phyloP scores from a whole-genome alignment of 2,888 invertebrate genomes.

The Zootermopsis nevadensis region DNA sequence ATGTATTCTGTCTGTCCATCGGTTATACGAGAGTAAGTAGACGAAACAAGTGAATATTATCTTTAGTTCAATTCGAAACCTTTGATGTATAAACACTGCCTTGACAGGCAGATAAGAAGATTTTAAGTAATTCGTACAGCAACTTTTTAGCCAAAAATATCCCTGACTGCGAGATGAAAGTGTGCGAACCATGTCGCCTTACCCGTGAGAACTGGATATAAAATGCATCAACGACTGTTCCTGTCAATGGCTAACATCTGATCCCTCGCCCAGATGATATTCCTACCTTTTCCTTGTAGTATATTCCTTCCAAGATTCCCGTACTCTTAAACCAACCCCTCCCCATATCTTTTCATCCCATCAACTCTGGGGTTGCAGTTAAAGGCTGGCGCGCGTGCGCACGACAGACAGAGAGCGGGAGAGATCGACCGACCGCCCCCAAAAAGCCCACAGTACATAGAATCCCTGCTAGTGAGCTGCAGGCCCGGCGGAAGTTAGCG shows the following conservation, averaged over 20 bases:
- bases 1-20: too few species aligned
- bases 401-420: background rate
- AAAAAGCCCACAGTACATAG: background rate
- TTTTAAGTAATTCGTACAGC: background rate
- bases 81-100: too few species aligned
- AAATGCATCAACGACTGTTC: background rate
- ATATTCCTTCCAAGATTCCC: conserved; percentile 8
- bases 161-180: background rate
- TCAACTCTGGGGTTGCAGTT: background rate
- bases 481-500: background rate
- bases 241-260: background rate
- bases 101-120: too few species aligned
- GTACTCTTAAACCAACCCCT: background rate
- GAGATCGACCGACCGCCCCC: background rate
- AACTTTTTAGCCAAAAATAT: background rate
- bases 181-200: background rate
- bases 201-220: background rate
- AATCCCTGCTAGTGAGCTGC: conserved; percentile 5
- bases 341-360: background rate
- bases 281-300: background rate
- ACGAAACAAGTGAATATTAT: too few species aligned
- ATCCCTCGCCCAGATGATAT: background rate
- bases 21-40: too few species aligned
- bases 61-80: too few species aligned
- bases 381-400: background rate